Evolutionary conservation across 2,888 invertebrate genomes (phyloP).

Genomic region (Sinodicranocentrus sp.): DNA sequence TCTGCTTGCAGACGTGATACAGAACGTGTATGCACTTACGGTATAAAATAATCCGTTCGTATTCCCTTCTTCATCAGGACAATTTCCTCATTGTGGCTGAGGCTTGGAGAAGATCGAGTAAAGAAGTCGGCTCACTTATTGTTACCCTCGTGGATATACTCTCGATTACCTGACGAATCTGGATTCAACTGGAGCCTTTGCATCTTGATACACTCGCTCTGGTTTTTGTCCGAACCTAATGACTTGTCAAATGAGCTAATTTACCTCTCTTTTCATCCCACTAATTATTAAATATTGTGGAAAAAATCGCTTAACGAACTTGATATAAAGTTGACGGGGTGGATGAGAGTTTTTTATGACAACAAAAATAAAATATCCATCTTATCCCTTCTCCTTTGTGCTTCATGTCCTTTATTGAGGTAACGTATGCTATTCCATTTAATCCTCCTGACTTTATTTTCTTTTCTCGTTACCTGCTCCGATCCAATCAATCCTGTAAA

Average conservation of each 20-base stretch:
- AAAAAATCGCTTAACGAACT: slow-evolving; percentile 77
- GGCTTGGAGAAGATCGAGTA: neutral
- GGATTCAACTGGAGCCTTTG: neutral
- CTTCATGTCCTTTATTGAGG: too few relatives aligned
- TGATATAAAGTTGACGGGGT: slow-evolving; percentile 76
- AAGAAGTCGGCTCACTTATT: slow-evolving; percentile 1
- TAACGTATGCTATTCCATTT: too few relatives aligned
- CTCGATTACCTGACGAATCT: neutral
- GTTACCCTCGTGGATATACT: neutral
- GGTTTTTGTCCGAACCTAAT: slow-evolving; percentile 75
- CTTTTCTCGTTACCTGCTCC: too few relatives aligned
- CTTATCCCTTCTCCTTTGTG: too few relatives aligned
- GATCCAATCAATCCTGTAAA: too few relatives aligned
- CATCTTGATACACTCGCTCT: neutral
- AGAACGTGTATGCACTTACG: too few relatives aligned
- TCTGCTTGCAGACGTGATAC: too few relatives aligned
- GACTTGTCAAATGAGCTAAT: slow-evolving; percentile 77
- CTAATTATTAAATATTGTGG: slow-evolving; percentile 77
- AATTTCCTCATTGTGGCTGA: neutral
- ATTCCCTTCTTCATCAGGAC: slow-evolving; percentile 8
- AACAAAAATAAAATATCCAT: slow-evolving; percentile 1
- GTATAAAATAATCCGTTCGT: neutral
- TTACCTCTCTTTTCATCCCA: slow-evolving; percentile 75
- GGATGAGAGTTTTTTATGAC: slow-evolving; percentile 50
- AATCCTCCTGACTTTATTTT: too few relatives aligned